These are phyloP conservation scores for Habrosyne pyritoides DNA, from an alignment of 2,888 invertebrate species.

Conservation along the genomic window DNA sequence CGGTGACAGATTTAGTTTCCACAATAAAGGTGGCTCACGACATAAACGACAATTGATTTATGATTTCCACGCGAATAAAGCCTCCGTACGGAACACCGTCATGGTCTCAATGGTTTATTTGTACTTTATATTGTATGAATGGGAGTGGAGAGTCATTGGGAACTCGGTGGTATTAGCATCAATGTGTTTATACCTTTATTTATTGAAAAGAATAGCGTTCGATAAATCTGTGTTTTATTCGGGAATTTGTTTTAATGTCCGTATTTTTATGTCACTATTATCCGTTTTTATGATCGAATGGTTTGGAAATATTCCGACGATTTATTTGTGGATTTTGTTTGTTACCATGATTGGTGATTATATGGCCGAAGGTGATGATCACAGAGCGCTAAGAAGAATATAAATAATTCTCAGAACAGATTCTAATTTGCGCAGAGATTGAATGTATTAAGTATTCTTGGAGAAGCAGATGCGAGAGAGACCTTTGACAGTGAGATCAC, in stretches of 20 bases:
- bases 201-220: slow-evolving; percentile 6
- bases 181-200: slow-evolving; percentile 9
- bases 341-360: no score
- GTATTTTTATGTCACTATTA: background rate
- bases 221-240: slow-evolving; percentile 8
- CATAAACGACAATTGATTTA: slow-evolving; percentile 73
- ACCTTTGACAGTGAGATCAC: no score
- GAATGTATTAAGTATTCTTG: no score
- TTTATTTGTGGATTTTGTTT: no score
- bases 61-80: slow-evolving; percentile 71
- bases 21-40: slow-evolving; percentile 60
- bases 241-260: background rate
- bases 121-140: slow-evolving; percentile 26
- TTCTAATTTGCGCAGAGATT: no score
- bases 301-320: background rate
- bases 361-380: no score
- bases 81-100: slow-evolving; percentile 23
- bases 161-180: slow-evolving; percentile 6
- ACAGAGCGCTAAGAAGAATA: no score
- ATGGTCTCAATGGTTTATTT: slow-evolving; percentile 31
- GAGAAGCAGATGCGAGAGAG: no score
- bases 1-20: slow-evolving; percentile 71
- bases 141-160: slow-evolving; percentile 31
- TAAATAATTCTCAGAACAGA: no score
- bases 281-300: background rate